These are phyloP conservation scores for Oostethus manadensis DNA, from an alignment of 2,113 vertebrate species.

Conservation along the genomic window DNA sequence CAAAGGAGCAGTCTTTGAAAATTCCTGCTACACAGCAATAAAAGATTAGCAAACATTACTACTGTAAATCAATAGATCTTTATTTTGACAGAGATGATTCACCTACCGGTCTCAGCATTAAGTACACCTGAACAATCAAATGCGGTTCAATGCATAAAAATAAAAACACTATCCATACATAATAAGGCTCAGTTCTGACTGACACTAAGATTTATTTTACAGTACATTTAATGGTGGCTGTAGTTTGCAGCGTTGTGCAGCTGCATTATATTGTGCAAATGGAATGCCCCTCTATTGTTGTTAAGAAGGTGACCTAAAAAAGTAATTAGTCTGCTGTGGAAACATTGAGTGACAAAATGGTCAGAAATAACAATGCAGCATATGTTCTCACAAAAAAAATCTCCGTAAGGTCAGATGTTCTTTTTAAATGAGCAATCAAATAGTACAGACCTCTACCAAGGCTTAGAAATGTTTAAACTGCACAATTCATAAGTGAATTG, in stretches of 20 bases:
- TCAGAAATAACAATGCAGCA: too few species aligned
- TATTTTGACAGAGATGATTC: background rate
- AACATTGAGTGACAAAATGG: too few species aligned
- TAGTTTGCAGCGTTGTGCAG: background rate
- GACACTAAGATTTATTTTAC: background rate
- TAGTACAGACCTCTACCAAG: too few species aligned
- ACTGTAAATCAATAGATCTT: background rate
- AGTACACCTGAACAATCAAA: background rate
- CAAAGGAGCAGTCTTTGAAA: conserved; percentile 14
- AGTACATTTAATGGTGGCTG: background rate
- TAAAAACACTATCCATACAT: background rate
- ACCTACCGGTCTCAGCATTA: too few species aligned
- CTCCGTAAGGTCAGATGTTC: too few species aligned
- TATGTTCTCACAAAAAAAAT: too few species aligned
- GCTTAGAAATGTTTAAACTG: too few species aligned
- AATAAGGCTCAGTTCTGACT: background rate
- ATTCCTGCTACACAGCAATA: conserved; percentile 7
- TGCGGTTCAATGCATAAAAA: background rate
- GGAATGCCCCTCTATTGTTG: too few species aligned
- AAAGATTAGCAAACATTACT: background rate
- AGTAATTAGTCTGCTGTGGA: too few species aligned
- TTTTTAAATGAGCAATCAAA: too few species aligned
- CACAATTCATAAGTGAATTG: too few species aligned
- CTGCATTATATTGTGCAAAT: background rate
- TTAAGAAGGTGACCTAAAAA: too few species aligned